Evolutionary conservation across 1,140 invertebrate species (phyloP).

Genomic region (Bombus picipes): DNA sequence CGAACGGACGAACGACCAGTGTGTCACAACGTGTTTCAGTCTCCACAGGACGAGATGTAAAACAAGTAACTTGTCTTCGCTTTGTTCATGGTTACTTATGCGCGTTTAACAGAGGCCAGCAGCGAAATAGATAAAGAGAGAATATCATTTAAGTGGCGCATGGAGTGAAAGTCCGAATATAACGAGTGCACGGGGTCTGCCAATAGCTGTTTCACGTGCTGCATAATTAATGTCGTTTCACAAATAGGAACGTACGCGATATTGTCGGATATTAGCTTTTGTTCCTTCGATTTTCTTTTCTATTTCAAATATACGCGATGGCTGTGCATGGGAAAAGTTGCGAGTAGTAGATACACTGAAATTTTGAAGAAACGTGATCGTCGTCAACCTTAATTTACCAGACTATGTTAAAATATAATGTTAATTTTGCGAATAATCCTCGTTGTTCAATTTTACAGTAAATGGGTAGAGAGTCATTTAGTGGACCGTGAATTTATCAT

Average conservation of each 20-base stretch:
- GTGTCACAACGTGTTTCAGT: not conserved
- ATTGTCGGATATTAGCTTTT: not conserved
- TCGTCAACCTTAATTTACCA: not conserved
- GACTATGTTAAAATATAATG: not conserved
- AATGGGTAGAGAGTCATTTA: not conserved
- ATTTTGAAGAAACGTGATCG: not conserved
- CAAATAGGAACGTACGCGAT: conserved; percentile 6
- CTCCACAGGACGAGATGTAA: conserved; percentile 31
- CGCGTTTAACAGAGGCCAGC: conserved; percentile 30
- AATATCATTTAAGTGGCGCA: conserved; percentile 71
- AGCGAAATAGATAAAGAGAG: conserved; percentile 40
- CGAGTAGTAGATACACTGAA: too few relatives aligned
- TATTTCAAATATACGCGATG: not conserved
- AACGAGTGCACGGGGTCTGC: conserved; percentile 60
- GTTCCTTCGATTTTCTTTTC: not conserved
- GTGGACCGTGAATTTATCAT: not conserved
- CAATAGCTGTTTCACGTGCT: conserved; percentile 66
- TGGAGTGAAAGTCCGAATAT: conserved; percentile 74
- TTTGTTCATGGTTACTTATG: conserved; percentile 44
- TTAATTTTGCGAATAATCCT: not conserved
- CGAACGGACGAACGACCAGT: conserved; percentile 14
- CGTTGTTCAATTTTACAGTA: not conserved
- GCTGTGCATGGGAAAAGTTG: not conserved
- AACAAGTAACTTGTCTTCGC: conserved; percentile 42
- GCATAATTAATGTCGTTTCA: conserved; percentile 69